Evolutionary conservation across 2,888 invertebrate genomes (phyloP).

Genomic region (Osedax frankpressi): DNA sequence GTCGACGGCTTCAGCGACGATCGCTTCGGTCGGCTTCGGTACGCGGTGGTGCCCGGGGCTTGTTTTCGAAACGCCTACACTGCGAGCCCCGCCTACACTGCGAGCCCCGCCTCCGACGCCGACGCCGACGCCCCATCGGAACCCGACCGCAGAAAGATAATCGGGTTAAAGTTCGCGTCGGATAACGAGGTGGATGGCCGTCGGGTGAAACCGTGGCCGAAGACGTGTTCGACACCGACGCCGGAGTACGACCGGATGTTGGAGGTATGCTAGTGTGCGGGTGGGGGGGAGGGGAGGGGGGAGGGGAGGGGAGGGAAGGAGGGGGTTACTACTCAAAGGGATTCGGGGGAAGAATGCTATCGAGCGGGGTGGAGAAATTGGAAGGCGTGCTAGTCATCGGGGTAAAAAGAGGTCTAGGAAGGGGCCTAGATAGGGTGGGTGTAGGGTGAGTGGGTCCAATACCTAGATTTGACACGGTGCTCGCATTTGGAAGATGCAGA

Average conservation of each 20-base stretch:
- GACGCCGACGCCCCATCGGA: not conserved
- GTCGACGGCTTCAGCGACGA: not conserved
- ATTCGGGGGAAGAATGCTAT: too few species aligned
- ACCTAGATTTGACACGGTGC: too few species aligned
- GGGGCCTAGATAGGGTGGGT: too few species aligned
- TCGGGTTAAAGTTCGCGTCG: not conserved
- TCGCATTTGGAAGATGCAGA: too few species aligned
- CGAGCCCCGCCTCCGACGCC: not conserved
- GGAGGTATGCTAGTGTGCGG: too few species aligned
- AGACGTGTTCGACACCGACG: not conserved
- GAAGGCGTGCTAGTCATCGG: too few species aligned
- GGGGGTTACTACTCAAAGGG: too few species aligned
- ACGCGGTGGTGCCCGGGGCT: not conserved
- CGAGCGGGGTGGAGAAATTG: too few species aligned
- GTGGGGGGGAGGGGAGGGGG: too few species aligned
- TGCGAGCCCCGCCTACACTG: not conserved
- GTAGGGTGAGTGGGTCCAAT: too few species aligned
- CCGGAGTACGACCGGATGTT: not conserved
- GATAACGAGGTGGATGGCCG: not conserved
- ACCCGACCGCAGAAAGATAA: not conserved
- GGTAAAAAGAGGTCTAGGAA: too few species aligned
- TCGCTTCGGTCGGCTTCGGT: not conserved
- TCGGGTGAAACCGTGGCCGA: not conserved
- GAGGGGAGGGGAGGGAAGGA: too few species aligned
- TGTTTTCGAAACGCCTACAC: not conserved